These are phyloP conservation scores for Ictidomys tridecemlineatus DNA, from an alignment of 2,113 vertebrate species.

Conservation along the genomic window DNA sequence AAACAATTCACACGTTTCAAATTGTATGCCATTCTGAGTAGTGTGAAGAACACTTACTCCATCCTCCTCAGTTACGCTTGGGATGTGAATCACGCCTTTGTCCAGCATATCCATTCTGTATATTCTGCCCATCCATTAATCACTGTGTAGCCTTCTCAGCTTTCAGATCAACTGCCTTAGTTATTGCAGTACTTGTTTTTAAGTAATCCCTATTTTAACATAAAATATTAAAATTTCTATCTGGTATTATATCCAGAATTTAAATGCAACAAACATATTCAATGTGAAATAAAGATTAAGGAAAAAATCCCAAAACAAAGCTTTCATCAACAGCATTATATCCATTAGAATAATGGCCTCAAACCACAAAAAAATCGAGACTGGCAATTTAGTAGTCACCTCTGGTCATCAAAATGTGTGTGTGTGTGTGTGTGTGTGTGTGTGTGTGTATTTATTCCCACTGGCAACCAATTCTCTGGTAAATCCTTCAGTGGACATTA, in stretches of 20 bases:
- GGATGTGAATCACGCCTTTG: not conserved
- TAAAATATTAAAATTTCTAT: too few relatives aligned
- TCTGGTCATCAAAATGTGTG: not conserved
- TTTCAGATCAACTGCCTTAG: too few relatives aligned
- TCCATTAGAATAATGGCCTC: too few relatives aligned
- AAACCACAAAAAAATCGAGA: too few relatives aligned
- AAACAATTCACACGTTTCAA: not conserved
- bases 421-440: not conserved
- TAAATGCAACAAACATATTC: too few relatives aligned
- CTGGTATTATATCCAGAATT: too few relatives aligned
- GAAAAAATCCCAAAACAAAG: too few relatives aligned
- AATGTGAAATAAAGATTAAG: too few relatives aligned
- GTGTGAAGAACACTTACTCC: not conserved
- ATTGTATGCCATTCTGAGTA: not conserved
- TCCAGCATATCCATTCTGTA: not conserved
- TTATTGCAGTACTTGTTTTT: too few relatives aligned
- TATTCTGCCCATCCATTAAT: not conserved
- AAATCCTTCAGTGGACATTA: not conserved
- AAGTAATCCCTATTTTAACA: too few relatives aligned
- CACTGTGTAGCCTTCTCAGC: not conserved
- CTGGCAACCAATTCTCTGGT: not conserved
- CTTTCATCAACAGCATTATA: too few relatives aligned
- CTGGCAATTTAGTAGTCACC: not conserved
- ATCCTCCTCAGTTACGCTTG: not conserved
- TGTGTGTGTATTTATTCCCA: not conserved